Percentiles rank a stretch among this genome's conserved stretches.
Evolutionary conservation across 92 coral and sea anemone genomes (phyloP).

Genomic region (Epizoanthus rinbou): DNA sequence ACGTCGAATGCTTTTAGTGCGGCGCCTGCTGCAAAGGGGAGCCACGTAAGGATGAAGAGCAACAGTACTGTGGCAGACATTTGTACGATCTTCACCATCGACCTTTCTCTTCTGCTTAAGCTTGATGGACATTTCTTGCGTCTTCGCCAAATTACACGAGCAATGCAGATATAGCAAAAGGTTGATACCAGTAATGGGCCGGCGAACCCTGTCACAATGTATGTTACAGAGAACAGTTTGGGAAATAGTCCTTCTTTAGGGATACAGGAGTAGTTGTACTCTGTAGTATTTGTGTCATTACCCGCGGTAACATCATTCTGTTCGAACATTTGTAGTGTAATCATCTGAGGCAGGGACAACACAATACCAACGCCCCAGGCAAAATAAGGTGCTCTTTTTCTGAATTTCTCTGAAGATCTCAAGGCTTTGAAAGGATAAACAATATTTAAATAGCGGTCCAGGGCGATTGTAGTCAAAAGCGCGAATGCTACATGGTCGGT

Average conservation of each 20-base stretch:
- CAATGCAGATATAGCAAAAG: slow-evolving; percentile 14
- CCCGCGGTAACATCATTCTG: background rate
- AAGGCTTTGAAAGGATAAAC: slow-evolving; percentile 35
- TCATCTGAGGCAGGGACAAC: background rate
- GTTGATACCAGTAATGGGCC: slow-evolving; percentile 22
- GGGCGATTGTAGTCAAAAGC: slow-evolving; percentile 17
- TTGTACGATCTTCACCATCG: slow-evolving; percentile 26
- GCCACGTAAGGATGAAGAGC: slow-evolving; percentile 10
- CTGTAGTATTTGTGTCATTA: background rate
- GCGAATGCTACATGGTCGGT: slow-evolving; percentile 25
- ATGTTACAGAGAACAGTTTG: slow-evolving; percentile 4
- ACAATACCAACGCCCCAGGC: slow-evolving; percentile 20
- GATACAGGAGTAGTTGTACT: background rate
- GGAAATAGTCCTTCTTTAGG: background rate
- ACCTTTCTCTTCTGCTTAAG: background rate
- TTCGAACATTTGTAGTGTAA: background rate
- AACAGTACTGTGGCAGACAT: slow-evolving; percentile 20
- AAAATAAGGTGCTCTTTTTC: slow-evolving; percentile 29
- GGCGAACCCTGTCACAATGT: slow-evolving; percentile 17
- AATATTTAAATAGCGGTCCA: slow-evolving; percentile 34
- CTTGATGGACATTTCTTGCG: background rate
- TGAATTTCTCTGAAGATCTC: background rate
- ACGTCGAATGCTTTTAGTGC: slow-evolving; percentile 1
- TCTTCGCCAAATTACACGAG: slow-evolving; percentile 27
- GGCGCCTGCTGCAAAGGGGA: background rate